phyloP scores from a whole-genome alignment of 92 coral and sea anemone species.

The Palythoa heliodiscus region DNA sequence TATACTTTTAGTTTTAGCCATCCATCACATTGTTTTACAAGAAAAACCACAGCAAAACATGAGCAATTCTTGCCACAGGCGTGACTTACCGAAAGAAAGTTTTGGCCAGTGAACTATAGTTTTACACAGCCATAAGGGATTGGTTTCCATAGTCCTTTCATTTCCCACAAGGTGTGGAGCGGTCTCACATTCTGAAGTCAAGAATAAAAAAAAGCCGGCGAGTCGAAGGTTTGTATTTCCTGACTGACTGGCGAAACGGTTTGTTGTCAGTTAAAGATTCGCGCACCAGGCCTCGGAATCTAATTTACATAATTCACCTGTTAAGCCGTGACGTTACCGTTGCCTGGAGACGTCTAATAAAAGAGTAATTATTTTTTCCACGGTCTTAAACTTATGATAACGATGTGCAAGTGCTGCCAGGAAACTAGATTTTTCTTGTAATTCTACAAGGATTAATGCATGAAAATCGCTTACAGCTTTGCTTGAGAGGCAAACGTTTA shows the following conservation, averaged over 20 bases:
- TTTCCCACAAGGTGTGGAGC: background rate
- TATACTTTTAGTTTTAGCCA: background rate
- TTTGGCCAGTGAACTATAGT: constrained; percentile 65
- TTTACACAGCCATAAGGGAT: constrained; percentile 53
- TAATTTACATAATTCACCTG: constrained; percentile 44
- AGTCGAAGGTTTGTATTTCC: background rate
- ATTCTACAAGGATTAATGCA: background rate
- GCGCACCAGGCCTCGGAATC: background rate
- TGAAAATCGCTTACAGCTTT: too few species aligned
- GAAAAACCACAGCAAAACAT: background rate
- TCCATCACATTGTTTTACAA: background rate
- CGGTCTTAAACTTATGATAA: background rate
- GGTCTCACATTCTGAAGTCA: background rate
- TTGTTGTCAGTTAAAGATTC: constrained; percentile 8
- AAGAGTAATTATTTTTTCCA: background rate
- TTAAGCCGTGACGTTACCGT: constrained; percentile 13
- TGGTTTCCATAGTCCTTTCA: constrained; percentile 16
- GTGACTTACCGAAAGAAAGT: constrained; percentile 71
- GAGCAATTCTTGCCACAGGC: background rate
- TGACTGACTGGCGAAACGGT: background rate
- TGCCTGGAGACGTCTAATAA: constrained; percentile 19
- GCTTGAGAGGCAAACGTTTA: too few species aligned
- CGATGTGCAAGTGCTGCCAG: background rate
- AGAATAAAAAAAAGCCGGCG: background rate
- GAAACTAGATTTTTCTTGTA: background rate